Base-by-base conservation (phyloP, 2,113 vertebrate genomes). In the Microtus montanus region DNA sequence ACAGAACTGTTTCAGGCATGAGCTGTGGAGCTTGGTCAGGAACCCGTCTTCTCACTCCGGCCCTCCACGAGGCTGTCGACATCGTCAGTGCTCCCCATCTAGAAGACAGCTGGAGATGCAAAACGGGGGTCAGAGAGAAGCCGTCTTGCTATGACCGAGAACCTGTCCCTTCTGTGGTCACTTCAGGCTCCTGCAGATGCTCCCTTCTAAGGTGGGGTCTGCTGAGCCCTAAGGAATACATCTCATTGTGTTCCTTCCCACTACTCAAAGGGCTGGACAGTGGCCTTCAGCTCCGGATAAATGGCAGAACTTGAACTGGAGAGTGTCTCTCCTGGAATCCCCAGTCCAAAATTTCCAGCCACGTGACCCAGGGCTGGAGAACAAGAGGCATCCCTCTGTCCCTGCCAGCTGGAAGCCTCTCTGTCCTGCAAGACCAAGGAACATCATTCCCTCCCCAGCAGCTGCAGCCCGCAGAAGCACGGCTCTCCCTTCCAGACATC, bases 401-500 rank as follows among this genome's bases (percentile, higher is more conserved):
- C 1, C 0, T 71, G 73, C 47, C 87, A 90, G 73, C 87, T 86
- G 58, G 77, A 92, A 68, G 49, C 35, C 11, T 58, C 52, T 49
- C 68, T 49, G 15, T 5, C n/a, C 52, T 20, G 47, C 22, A 28
- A 71, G 54, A 33, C 83, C 0, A 0, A 38, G 86, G 38, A 79
- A 47, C 61, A 5, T 11, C 33, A 1, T 30, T 90, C 26, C 79
- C 28, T 78, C 87, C 84, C 44, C 92, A 0, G 6, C 79, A 20
- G 54, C 61, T 79, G 13, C 1, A 41, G 73, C 6, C 20, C 82
- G 89, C 87, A 66, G 95, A 87, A 96, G 78, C 86, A 84, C 74
- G 20, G 0, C 54, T 64, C 47, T 91, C 35, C 70, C 92, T 91
- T 83, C 93, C 91, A 96, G 94, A 91, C 82, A 22, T 96, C 94